phyloP scores from a whole-genome alignment of 2,888 invertebrate genomes.

The Cremastinae sp. region DNA sequence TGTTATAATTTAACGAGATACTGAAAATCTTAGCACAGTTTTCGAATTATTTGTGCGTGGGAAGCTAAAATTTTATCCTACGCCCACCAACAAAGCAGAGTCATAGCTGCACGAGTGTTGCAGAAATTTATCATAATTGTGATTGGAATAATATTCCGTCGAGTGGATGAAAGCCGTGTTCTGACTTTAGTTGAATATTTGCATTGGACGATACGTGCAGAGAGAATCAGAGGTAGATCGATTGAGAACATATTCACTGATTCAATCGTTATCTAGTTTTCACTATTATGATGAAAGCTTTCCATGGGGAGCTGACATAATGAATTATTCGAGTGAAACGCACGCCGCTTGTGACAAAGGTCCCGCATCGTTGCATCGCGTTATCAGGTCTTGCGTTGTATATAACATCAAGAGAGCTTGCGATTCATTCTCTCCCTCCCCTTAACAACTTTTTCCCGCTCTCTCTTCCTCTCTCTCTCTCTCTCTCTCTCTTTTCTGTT shows the following conservation, averaged over 20 bases:
- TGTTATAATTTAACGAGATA: too few relatives aligned
- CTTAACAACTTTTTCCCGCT: too few relatives aligned
- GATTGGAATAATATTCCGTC: conserved; percentile 4
- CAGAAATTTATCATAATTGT: neutral
- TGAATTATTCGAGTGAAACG: conserved; percentile 55
- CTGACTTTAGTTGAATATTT: conserved; percentile 17
- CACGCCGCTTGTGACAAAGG: conserved; percentile 47
- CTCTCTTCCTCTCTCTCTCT: neutral
- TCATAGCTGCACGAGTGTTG: too few relatives aligned
- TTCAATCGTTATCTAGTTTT: conserved; percentile 51
- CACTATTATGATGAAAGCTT: conserved; percentile 35
- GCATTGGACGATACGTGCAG: neutral
- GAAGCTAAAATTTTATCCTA: too few relatives aligned
- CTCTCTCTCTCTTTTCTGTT: conserved; percentile 1
- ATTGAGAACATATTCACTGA: conserved; percentile 34
- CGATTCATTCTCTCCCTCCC: conserved; percentile 5
- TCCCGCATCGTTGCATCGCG: conserved; percentile 48
- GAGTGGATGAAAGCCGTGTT: neutral
- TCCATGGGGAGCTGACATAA: conserved; percentile 44
- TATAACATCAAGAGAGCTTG: conserved; percentile 24
- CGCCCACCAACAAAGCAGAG: too few relatives aligned
- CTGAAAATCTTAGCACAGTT: too few relatives aligned
- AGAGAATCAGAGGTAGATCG: neutral
- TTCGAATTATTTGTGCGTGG: too few relatives aligned
- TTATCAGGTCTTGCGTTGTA: conserved; percentile 33